These are phyloP conservation scores for Potorous gilbertii DNA, from an alignment of 2,797 vertebrate genomes.

Conservation along the genomic window DNA sequence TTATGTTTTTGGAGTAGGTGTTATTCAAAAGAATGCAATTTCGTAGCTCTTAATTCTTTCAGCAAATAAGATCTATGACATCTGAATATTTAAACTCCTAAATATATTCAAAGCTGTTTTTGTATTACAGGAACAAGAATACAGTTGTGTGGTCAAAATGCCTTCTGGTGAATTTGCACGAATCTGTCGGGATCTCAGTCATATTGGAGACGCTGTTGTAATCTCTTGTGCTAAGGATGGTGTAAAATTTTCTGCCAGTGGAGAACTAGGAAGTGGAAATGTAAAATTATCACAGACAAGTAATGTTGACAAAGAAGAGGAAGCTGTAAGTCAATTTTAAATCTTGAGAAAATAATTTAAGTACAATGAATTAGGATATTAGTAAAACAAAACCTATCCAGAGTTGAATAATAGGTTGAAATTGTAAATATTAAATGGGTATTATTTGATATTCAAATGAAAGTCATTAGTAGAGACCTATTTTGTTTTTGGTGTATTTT, in stretches of 20 bases:
- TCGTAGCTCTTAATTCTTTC: slow-evolving; percentile 6
- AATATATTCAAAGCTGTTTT: slow-evolving; percentile 14
- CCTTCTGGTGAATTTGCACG: slow-evolving; percentile 97
- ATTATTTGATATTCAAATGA: neutral
- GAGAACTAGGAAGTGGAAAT: slow-evolving; percentile 98
- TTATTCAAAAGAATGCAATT: slow-evolving; percentile 15
- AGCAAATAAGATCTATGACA: neutral
- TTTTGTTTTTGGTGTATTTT: neutral
- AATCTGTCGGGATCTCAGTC: slow-evolving; percentile 97
- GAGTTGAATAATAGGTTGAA: neutral
- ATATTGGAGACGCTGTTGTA: slow-evolving; percentile 97
- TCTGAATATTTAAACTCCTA: slow-evolving; percentile 3
- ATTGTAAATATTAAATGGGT: neutral
- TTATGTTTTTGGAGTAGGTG: slow-evolving; percentile 13
- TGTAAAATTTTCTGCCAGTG: slow-evolving; percentile 96
- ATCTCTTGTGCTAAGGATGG: slow-evolving; percentile 98
- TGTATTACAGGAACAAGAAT: slow-evolving; percentile 93
- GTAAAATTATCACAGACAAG: slow-evolving; percentile 97
- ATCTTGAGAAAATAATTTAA: slow-evolving; percentile 38
- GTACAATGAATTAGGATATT: slow-evolving; percentile 1
- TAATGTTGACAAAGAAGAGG: slow-evolving; percentile 97
- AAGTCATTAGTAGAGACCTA: neutral
- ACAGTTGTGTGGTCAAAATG: slow-evolving; percentile 99
- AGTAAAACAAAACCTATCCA: neutral
- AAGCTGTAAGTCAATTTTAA: slow-evolving; percentile 89